Evolutionary conservation across 2,888 invertebrate species (phyloP).

Genomic region (Lomographa bimaculata): DNA sequence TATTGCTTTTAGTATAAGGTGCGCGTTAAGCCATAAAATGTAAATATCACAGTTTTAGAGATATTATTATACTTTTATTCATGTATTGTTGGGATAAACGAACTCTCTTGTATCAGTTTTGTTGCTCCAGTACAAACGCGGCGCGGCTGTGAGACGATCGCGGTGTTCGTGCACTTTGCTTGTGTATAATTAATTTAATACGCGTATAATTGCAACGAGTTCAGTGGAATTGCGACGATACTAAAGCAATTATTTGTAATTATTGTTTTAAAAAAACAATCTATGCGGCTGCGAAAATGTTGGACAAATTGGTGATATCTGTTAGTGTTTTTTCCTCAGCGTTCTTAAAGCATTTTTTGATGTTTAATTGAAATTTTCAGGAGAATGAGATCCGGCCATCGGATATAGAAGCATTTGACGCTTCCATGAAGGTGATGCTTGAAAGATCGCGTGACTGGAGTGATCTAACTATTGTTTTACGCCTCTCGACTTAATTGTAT

Average conservation of each 20-base stretch:
- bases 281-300: conserved; percentile 27
- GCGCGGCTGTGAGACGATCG: conserved; percentile 54
- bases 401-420: conserved; percentile 77
- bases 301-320: conserved; percentile 37
- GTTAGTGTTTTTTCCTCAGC: conserved; percentile 24
- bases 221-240: conserved; percentile 34
- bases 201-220: conserved; percentile 40
- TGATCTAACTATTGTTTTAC: conserved; percentile 46
- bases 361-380: conserved; percentile 64
- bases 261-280: conserved; percentile 18
- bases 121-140: conserved; percentile 47
- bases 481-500: conserved; percentile 34
- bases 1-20: conserved; percentile 28
- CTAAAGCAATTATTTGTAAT: conserved; percentile 20
- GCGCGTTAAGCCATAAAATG: conserved; percentile 18
- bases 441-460: conserved; percentile 46
- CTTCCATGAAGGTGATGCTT: conserved; percentile 77
- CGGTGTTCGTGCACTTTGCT: conserved; percentile 45
- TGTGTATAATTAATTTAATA: conserved; percentile 41
- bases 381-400: conserved; percentile 66
- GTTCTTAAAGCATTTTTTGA: no score
- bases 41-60: conserved; percentile 31
- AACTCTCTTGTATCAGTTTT: conserved; percentile 38
- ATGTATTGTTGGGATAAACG: conserved; percentile 44
- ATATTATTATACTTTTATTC: conserved; percentile 33